Base-by-base conservation (phyloP, 2,113 vertebrate species). In the Calidris pygmaea region DNA sequence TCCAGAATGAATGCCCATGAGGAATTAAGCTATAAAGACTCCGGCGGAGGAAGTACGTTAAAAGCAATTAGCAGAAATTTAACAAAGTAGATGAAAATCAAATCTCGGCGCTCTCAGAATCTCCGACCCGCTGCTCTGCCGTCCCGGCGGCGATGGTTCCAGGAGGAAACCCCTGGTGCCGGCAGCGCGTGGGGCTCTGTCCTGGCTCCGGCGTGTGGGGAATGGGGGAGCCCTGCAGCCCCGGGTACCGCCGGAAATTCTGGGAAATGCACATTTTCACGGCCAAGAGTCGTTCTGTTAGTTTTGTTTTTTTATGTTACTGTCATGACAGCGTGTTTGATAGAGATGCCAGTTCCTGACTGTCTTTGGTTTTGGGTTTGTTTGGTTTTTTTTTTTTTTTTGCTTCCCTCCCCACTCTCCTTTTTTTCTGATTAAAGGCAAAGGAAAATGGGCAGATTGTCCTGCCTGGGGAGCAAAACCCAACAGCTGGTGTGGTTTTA, bases 11-110 rank as follows among this genome's bases (percentile, higher is more conserved):
- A 98, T 96, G 87, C 90, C 95, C 93, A 66, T n/a, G 94, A 97
- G 92, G 97, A 97, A 97, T 98, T 97, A 96, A 97, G 96, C 94
- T 68, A 24, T 63, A 80, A 93, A 98, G 85, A 14, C 56, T 89
- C 85, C 53, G 56, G 93, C 5, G 6, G 86, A 95, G 91, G 89
- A 96, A 98, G 88, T 89, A 29, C 60, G 66, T 96, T 98, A 83
- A 93, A 95, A 85, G 90, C 95, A 97, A 97, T 98, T 98, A 98
- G 90, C 95, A 96, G 97, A 90, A 97, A 97, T 96, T 96, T 97
- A 97, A 85, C 93, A 90, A 97, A 93, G 95, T 77, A 92, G 78
- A 97, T 93, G 94, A 92, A 98, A 98, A 98, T 85, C 52, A 50
- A 95, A 96, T 95, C 91, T 93, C 63, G 1, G 72, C 37, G 67